Evolutionary conservation across 2,888 invertebrate species (phyloP).

Genomic region (Zaprionus lineosus): DNA sequence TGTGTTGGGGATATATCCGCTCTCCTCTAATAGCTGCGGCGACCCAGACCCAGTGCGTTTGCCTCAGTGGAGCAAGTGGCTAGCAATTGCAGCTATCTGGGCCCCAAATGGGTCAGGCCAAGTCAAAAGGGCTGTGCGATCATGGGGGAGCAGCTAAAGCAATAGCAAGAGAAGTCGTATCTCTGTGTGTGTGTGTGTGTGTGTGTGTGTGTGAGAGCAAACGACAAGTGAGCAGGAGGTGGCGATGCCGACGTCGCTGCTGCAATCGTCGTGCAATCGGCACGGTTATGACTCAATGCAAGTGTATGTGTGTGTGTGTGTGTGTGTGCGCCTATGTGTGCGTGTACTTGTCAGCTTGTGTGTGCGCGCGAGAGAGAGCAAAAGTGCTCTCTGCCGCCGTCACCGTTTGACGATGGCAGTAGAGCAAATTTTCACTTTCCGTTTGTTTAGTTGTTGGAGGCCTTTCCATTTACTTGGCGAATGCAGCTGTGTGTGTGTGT

Average conservation of each 20-base stretch:
- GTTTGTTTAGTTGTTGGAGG: conserved; percentile 78
- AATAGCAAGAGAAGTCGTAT: conserved; percentile 16
- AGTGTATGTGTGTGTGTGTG: conserved; percentile 50
- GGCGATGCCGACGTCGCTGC: conserved; percentile 29
- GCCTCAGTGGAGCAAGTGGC: conserved; percentile 55
- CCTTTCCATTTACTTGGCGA: conserved; percentile 71
- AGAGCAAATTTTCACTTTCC: conserved; percentile 82
- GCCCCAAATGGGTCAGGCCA: conserved; percentile 64
- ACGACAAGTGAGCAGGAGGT: conserved; percentile 35
- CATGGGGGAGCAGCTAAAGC: conserved; percentile 35
- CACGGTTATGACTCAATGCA: conserved; percentile 76
- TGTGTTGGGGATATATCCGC: conserved; percentile 2
- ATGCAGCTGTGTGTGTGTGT: conserved; percentile 34
- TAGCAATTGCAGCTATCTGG: conserved; percentile 50
- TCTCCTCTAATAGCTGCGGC: conserved; percentile 45
- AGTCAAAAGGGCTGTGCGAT: conserved; percentile 58
- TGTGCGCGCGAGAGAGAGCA: conserved; percentile 22
- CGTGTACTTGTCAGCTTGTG: conserved; percentile 35
- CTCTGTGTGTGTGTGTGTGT: conserved; percentile 3
- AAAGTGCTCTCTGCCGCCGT: conserved; percentile 25
- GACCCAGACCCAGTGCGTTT: conserved; percentile 75
- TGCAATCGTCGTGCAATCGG: conserved; percentile 69
- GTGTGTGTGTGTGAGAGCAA: conserved; percentile 16
- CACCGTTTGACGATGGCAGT: conserved; percentile 62
- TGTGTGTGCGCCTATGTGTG: conserved; percentile 38